Base-by-base conservation (phyloP, 1,140 invertebrate species). In the Dreissena polymorpha region DNA sequence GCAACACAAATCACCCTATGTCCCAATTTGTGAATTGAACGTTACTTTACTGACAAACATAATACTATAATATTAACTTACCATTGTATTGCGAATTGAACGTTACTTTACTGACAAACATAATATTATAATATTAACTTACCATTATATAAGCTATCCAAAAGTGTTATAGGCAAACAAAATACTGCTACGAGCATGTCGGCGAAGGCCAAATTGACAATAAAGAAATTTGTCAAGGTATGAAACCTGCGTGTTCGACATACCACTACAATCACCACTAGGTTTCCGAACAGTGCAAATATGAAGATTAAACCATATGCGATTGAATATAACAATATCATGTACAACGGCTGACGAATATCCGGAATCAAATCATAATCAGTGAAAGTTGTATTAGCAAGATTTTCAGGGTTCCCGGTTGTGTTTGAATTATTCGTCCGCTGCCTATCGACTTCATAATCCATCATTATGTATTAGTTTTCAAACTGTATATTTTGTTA, bases 201-300 rank as follows among this genome's bases (percentile, higher is more conserved):
- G 0, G 97, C 97, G 0, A 97, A 93, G 0, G 97, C 97, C 83
- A 98, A 93, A 90, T 98, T 98, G 13, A 97, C 96, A 86, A 98
- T 97, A 92, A 98, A 97, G 90, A 96, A 97, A 93, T 98, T 98
- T 0, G 97, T 98, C 10, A 97, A 96, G 90, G 96, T 97, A 51
- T 96, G 94, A 96, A 98, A 97, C 0, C 95, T 94, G 51, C 95
- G 95, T 89, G 97, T 97, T 49, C 96, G 93, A 84, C 96, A 96
- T 0, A 98, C 97, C 0, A 97, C 97, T 7, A 96, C 93, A 88
- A 97, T 96, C 5, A 98, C 97, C 16, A 98, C 92, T 7, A 95
- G 94, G 91, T 98, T 98, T 0, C 97, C 97, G 21, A 97, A 91
- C 21, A 98, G 94, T 3, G 97, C 96, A 25, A 96, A 93, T 0